phyloP scores from a whole-genome alignment of 2,113 vertebrate species.

The Anhinga rufa region DNA sequence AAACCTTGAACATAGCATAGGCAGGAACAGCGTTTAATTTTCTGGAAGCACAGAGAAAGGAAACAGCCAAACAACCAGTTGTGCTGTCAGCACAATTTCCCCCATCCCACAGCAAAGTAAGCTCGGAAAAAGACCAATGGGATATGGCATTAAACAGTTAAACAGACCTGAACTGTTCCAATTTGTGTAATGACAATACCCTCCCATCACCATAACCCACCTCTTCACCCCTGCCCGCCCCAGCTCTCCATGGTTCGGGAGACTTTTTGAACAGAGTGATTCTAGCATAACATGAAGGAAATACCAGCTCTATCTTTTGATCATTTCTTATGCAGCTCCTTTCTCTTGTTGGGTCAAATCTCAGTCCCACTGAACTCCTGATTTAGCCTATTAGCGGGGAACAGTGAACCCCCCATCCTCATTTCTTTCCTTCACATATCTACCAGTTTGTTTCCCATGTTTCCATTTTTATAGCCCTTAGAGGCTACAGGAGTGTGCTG shows the following conservation, averaged over 20 bases:
- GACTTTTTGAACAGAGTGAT: conserved; percentile 7
- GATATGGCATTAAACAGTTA: background rate
- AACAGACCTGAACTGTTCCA: background rate
- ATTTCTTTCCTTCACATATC: background rate
- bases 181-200: conserved; percentile 6
- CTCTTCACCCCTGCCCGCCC: background rate
- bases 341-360: background rate
- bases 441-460: background rate
- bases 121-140: background rate
- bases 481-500: background rate
- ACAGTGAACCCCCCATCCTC: background rate
- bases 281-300: conserved; percentile 23
- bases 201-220: background rate
- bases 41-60: background rate
- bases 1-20: background rate
- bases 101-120: background rate
- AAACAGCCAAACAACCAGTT: background rate
- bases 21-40: background rate
- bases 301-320: background rate
- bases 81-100: background rate
- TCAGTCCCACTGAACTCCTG: background rate
- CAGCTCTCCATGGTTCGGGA: background rate
- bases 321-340: background rate
- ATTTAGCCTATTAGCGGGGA: background rate
- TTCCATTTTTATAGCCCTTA: background rate